Conservation (phyloP, 2,797 vertebrate species). For the Tiaroga cobitis region DNA sequence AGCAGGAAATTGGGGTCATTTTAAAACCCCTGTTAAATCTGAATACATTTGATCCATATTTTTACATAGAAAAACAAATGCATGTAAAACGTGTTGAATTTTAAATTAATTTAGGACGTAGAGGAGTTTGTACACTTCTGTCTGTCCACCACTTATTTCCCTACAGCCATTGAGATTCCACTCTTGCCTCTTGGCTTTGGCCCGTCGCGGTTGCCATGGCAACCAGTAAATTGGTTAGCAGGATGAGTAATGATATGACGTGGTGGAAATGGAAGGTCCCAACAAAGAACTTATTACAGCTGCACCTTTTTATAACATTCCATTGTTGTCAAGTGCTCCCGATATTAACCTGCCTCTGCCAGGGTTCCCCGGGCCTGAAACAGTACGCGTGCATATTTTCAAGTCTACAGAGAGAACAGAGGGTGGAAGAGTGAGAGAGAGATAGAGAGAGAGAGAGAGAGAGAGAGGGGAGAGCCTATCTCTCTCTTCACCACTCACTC, state of each 20-base stretch:
- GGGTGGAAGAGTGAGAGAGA: not conserved
- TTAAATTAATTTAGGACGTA: not conserved
- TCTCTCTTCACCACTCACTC: not conserved
- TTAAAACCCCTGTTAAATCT: not conserved
- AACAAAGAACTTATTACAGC: conserved; percentile 86
- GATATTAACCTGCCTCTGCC: conserved; percentile 82
- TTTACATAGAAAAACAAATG: no score
- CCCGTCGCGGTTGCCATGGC: conserved; percentile 81
- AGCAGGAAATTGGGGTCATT: not conserved
- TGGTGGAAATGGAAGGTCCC: conserved; percentile 77
- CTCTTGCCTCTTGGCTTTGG: conserved; percentile 79
- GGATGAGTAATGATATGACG: conserved; percentile 86
- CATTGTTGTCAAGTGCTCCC: conserved; percentile 83
- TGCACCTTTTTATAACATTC: conserved; percentile 81
- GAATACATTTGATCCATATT: not conserved
- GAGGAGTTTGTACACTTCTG: conserved; percentile 70
- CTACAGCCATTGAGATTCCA: conserved; percentile 80
- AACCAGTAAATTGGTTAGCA: conserved; percentile 81
- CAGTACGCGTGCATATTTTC: conserved; percentile 44
- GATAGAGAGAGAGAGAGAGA: not conserved
- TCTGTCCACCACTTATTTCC: conserved; percentile 66
- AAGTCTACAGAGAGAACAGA: conserved; percentile 20
- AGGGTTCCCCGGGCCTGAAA: conserved; percentile 69
- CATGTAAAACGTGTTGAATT: no score
- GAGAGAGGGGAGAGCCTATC: not conserved